Evolutionary conservation across 1,140 invertebrate species (phyloP).

Genomic region (Leptinotarsa defecta): DNA sequence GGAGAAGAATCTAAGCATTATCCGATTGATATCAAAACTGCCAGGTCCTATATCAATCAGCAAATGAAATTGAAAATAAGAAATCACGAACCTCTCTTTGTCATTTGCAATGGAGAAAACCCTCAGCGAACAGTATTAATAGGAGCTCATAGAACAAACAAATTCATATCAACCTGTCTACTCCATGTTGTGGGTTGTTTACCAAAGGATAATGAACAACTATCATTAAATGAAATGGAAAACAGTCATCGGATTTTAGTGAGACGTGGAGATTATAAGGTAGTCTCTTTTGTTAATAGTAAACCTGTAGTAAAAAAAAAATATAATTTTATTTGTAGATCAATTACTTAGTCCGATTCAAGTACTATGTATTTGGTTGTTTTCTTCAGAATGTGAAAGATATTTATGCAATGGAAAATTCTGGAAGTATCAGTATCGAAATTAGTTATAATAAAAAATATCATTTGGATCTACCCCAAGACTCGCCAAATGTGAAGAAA

Average conservation of each 20-base stretch:
- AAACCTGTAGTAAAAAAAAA: not conserved
- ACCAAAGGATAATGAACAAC: slow-evolving; percentile 20
- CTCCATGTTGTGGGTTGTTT: slow-evolving; percentile 29
- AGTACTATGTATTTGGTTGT: slow-evolving; percentile 27
- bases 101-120: slow-evolving; percentile 36
- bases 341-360: not conserved
- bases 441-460: slow-evolving; percentile 24
- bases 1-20: slow-evolving; percentile 32
- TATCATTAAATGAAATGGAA: slow-evolving; percentile 25
- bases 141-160: slow-evolving; percentile 8
- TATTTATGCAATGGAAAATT: slow-evolving; percentile 15
- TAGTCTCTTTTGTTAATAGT: slow-evolving; percentile 1
- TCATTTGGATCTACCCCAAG: not conserved
- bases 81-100: slow-evolving; percentile 22
- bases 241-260: slow-evolving; percentile 25
- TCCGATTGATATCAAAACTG: slow-evolving; percentile 29
- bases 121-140: slow-evolving; percentile 31
- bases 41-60: slow-evolving; percentile 32
- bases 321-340: not conserved
- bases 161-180: slow-evolving; percentile 6
- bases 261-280: not conserved
- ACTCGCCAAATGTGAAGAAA: slow-evolving; percentile 21
- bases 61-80: slow-evolving; percentile 15
- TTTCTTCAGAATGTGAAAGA: slow-evolving; percentile 26
- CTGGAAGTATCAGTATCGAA: slow-evolving; percentile 33